phyloP scores from a whole-genome alignment of 2,797 vertebrate genomes.

The Podarcis lilfordi region DNA sequence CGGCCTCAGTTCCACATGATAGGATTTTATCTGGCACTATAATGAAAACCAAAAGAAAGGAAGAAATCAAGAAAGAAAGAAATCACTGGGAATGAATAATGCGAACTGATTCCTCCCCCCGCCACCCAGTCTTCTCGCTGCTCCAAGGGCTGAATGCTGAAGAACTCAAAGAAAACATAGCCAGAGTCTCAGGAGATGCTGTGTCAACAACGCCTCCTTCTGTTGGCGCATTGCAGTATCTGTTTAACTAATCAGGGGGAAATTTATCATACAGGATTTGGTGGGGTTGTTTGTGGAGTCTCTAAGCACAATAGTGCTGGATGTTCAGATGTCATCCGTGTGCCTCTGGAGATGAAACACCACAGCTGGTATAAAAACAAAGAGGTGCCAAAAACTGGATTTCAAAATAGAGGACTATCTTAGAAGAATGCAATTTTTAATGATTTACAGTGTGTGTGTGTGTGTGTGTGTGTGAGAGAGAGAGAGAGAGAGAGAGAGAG shows the following conservation, averaged over 20 bases:
- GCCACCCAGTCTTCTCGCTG: conserved; percentile 40
- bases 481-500: neutral
- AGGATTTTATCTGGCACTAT: conserved; percentile 73
- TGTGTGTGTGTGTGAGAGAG: neutral
- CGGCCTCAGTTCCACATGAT: conserved; percentile 63
- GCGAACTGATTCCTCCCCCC: conserved; percentile 65
- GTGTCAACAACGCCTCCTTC: conserved; percentile 79
- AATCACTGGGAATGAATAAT: conserved; percentile 48
- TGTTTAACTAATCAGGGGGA: conserved; percentile 84
- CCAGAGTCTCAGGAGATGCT: conserved; percentile 72
- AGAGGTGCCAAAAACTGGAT: conserved; percentile 41
- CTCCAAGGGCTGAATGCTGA: conserved; percentile 70
- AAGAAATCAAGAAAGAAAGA: conserved; percentile 44
- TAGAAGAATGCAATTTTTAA: conserved; percentile 37
- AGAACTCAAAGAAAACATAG: conserved; percentile 76
- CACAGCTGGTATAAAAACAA: conserved; percentile 71
- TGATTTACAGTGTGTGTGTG: neutral
- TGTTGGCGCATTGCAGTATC: conserved; percentile 72
- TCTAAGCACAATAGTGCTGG: conserved; percentile 64
- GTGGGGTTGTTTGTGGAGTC: conserved; percentile 71
- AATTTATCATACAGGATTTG: conserved; percentile 79
- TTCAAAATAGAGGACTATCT: conserved; percentile 54
- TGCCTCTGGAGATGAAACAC: conserved; percentile 69
- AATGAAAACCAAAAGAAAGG: conserved; percentile 55
- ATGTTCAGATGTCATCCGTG: conserved; percentile 66